Base-by-base conservation (phyloP, 2,888 invertebrate genomes). In the Trypoxylon attenuatum region DNA sequence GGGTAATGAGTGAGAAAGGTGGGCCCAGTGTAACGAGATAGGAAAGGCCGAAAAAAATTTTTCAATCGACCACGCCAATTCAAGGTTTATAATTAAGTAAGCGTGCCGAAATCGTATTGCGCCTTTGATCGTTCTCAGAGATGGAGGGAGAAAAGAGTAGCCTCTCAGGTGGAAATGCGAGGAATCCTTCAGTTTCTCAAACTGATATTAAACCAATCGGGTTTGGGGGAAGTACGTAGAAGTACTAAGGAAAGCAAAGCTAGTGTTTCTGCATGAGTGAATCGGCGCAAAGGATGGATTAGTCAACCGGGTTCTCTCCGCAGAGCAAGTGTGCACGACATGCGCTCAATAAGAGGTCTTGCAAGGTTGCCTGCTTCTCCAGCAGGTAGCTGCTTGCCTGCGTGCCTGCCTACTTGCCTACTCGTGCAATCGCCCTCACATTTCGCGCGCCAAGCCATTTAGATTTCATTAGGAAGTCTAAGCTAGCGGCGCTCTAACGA, bases 401-500 rank as follows among this genome's bases (percentile, higher is more conserved):
- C 41, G 25, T 33, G 27, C 53, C 33, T 52, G 53, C n/a, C n/a
- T n/a, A n/a, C n/a, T n/a, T n/a, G n/a, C n/a, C n/a, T n/a, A n/a
- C n/a, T n/a, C n/a, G 41, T 57, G 66, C 59, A 62, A 51, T 59
- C 58, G 53, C 62, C 29, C 50, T 45, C 46, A 58, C 41, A 29
- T 42, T 42, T 21, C 19, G 51, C 46, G 19, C 16, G 50, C 50
- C 45, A 23, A 13, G 52, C 71, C 76, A 76, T 73, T 78, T 76
- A 73, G 79, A 79, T 81, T 79, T 81, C 76, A 77, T 82, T 78
- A 76, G 61, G 67, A n/a, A 62, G 54, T 66, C 66, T 70, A 68
- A 74, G 75, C 71, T 67, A 64, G 65, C 47, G 54, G 67, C 73
- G 71, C 71, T 71, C 70, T 70, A 74, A 68, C 69, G 66, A 66